phyloP scores from a whole-genome alignment of 1,140 invertebrate species.

The Saxidomus purpurata region DNA sequence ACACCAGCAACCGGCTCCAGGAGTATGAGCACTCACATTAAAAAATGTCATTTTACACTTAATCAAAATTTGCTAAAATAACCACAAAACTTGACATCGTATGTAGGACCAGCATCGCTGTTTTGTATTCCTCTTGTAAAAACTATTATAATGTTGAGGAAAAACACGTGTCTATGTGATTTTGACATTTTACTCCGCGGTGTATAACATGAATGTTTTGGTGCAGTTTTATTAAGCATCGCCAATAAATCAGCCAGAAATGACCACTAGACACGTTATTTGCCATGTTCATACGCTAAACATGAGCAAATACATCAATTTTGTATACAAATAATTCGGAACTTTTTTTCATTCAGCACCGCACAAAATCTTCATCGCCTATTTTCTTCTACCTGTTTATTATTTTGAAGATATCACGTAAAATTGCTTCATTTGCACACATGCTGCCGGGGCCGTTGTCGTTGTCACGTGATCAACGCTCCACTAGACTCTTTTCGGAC shows the following conservation, averaged over 20 bases:
- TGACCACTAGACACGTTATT: not conserved
- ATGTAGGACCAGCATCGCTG: not conserved
- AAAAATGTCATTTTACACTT: not conserved
- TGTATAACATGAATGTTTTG: slow-evolving; percentile 3
- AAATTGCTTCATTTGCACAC: too few relatives aligned
- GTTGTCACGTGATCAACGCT: too few relatives aligned
- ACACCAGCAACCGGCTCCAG: not conserved
- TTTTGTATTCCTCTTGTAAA: not conserved
- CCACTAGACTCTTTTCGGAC: too few relatives aligned
- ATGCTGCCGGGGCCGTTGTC: too few relatives aligned
- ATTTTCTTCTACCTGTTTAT: too few relatives aligned
- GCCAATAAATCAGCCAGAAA: not conserved
- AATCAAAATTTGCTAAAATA: not conserved
- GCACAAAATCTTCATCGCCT: too few relatives aligned
- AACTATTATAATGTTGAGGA: not conserved
- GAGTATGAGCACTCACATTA: not conserved
- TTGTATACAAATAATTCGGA: not conserved
- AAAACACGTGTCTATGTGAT: slow-evolving; percentile 4
- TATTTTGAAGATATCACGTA: too few relatives aligned
- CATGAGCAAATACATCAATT: slow-evolving; percentile 14
- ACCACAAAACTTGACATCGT: not conserved
- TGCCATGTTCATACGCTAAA: not conserved
- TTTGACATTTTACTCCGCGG: slow-evolving; percentile 1
- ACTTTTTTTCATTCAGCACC: too few relatives aligned
- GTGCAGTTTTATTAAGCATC: slow-evolving; percentile 21